phyloP scores from a whole-genome alignment of 2,888 invertebrate species.

The Agriopis marginaria region DNA sequence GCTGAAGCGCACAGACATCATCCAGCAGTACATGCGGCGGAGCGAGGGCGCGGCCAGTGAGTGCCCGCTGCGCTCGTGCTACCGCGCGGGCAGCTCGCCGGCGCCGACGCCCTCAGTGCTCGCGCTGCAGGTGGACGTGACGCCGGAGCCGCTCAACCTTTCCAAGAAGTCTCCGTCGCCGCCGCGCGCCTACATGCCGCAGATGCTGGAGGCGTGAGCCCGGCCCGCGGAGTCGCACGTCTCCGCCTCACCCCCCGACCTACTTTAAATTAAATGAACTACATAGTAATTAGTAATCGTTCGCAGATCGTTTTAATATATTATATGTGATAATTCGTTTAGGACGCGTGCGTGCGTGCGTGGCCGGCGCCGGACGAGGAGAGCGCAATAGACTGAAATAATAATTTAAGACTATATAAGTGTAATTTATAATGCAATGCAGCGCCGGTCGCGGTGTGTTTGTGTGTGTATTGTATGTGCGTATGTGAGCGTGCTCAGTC shows the following conservation, averaged over 20 bases:
- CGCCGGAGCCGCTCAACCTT: constrained; percentile 95
- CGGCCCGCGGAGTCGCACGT: constrained; percentile 81
- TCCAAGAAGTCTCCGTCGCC: constrained; percentile 93
- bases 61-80: constrained; percentile 76
- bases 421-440: constrained; percentile 88
- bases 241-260: constrained; percentile 85
- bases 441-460: constrained; percentile 88
- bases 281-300: constrained; percentile 79
- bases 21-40: constrained; percentile 96
- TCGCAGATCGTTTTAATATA: constrained; percentile 88
- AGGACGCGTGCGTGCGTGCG: constrained; percentile 85
- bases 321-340: constrained; percentile 89
- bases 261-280: constrained; percentile 83
- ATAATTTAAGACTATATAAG: constrained; percentile 87
- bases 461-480: constrained; percentile 87
- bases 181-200: constrained; percentile 87
- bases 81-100: constrained; percentile 73
- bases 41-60: constrained; percentile 84
- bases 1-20: constrained; percentile 96
- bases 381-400: constrained; percentile 87
- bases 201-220: constrained; percentile 88
- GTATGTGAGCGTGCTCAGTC: constrained; percentile 88
- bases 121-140: constrained; percentile 91
- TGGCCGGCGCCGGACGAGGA: constrained; percentile 86
- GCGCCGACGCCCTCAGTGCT: constrained; percentile 78